Base-by-base conservation (phyloP, 2,888 invertebrate species). In the Blera fallax region DNA sequence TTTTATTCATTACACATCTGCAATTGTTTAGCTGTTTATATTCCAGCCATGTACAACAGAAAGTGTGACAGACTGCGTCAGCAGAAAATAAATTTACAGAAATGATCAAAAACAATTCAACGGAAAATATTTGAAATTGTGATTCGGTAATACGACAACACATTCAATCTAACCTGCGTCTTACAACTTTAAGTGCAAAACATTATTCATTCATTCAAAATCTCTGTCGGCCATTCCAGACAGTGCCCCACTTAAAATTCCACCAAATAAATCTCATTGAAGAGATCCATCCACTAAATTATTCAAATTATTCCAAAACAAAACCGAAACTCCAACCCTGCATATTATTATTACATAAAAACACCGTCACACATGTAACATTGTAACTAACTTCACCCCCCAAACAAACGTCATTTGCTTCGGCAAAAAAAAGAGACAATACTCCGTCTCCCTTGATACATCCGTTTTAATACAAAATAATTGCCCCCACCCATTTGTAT, bases 51-150 rank as follows among this genome's bases (percentile, higher is more conserved):
- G 56, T 72, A 58, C 29, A 48, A 62, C 65, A 78, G 78, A 83
- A 78, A 78, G 72, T 83, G 78, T 78, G 67, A 78, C 78, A 78
- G 73, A 48, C 45, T 32, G 43, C 52, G 58, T 78, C 52, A 58
- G 52, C 52, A 50, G 10, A 64, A 52, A 64, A 45, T 45, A 74
- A 56, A 48, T 48, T 45, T 52, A 65, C 29, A 29, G 45, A 37
- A 52, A 4, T 5, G 8, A 32, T 2, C 37, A n/a, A 40, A 40
- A 40, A 14, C 32, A 16, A 67, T 14, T 48, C 8, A 40, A 29
- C 21, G n/a, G 8, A 32, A 58, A 48, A 56, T 27, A 74, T 60
- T 37, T 65, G 37, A 27, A 70, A 40, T 77, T 70, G 24, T 64
- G 27, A 81, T 62, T 48, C 45, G 34, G 6, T 48, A 64, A 43